A percentile compares a stretch with the other conserved stretches of the same genome.
Conservation (phyloP, 1,140 invertebrate species). For the Manduca sexta region DNA sequence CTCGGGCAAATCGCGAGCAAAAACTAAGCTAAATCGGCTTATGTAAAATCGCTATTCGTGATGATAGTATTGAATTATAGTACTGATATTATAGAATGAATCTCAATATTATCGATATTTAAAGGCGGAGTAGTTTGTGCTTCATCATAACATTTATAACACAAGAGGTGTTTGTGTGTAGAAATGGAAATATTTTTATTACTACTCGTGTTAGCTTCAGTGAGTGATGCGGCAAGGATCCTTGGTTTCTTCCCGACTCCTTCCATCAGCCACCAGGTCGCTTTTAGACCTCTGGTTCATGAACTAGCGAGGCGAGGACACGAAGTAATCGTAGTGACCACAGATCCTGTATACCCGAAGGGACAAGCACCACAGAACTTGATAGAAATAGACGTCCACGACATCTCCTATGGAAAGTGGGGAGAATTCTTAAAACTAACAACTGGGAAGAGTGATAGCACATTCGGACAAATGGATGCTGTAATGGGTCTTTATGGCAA, state of each 20-base stretch:
- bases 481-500: conserved; percentile 7
- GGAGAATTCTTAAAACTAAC: conserved; percentile 4
- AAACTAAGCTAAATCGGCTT: too few relatives aligned
- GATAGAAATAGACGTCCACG: conserved; percentile 27
- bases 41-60: too few relatives aligned
- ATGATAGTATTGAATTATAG: too few relatives aligned
- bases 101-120: too few relatives aligned
- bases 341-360: conserved; percentile 33
- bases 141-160: too few relatives aligned
- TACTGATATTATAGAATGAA: too few relatives aligned
- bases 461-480: conserved; percentile 1
- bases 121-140: too few relatives aligned
- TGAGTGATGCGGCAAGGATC: conserved; percentile 44
- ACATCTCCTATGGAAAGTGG: conserved; percentile 22
- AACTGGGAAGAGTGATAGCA: conserved; percentile 4
- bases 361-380: conserved; percentile 22
- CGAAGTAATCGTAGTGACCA: conserved; percentile 47
- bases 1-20: too few relatives aligned
- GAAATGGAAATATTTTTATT: too few relatives aligned
- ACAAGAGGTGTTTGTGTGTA: too few relatives aligned
- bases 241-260: conserved; percentile 63
- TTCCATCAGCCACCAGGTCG: conserved; percentile 73
- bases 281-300: conserved; percentile 51
- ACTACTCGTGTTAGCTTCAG: too few relatives aligned
- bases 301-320: conserved; percentile 63